Evolutionary conservation across 2,797 vertebrate species (phyloP), one percentile per base, ranked within the genome.

Genomic region (Gila robusta): DNA sequence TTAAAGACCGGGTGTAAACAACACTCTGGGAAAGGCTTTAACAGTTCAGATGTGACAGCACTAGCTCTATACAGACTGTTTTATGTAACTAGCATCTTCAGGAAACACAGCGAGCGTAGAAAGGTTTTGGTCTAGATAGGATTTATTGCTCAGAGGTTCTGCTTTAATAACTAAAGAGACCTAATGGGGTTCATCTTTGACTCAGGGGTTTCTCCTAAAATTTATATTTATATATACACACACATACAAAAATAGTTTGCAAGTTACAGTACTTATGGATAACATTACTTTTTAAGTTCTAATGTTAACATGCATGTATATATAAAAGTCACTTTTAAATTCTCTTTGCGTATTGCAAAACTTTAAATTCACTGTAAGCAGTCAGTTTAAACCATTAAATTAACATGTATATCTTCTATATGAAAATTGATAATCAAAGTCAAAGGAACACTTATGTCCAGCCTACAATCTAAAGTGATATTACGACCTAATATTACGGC

Each of bases 1-100:
- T 90, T 88, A 90, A 89, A 91, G 83, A 78, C 70, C 19, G 84
- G 8, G 73, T 84, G 89, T 88, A 92, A 91, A 92, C 88, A 89
- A 83, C 26, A 77, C 82, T 85, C 79, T 49, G 76, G 76, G 85
- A 78, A 72, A 77, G 80, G 62, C 82, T 79, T 87, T 88, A 87
- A 89, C 81, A 80, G 83, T 83, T 72, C 21, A 71, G 67, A 87
- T 59, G 73, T 87, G 80, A 80, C 84, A 82, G 67, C 59, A 1
- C 44, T 49, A 49, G 69, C 72, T 49, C 39, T 79, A 79, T 86
- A 78, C 83, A 71, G 56, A 81, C 87, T 83, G 67, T 85, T 85
- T 80, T 80, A 85, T 85, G 67, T 72, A 80, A 64, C 84, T 26
- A 56, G 84, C 69, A 85, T 85, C 77, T 80, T 85, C 56, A 39